Evolutionary conservation across 2,113 vertebrate species (phyloP).

Genomic region (Ploceus nigricollis): DNA sequence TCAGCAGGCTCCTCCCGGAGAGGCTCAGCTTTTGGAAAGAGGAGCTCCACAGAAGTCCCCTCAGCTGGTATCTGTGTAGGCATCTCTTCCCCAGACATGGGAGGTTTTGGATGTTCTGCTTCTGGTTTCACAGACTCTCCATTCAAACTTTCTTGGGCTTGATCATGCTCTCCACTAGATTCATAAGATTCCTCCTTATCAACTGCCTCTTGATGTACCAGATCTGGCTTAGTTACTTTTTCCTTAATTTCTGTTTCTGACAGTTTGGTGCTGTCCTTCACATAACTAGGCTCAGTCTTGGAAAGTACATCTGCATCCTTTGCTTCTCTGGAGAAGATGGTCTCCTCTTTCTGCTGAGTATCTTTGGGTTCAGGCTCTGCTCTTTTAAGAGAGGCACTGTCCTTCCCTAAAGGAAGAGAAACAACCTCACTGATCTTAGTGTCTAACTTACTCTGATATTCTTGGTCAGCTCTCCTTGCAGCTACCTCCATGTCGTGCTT

Average conservation of each 20-base stretch:
- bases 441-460: constrained; percentile 57
- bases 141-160: constrained; percentile 66
- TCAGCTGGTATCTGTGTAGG: constrained; percentile 44
- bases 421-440: constrained; percentile 54
- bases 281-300: background rate
- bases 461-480: constrained; percentile 62
- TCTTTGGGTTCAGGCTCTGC: constrained; percentile 17
- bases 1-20: constrained; percentile 55
- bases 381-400: background rate
- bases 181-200: constrained; percentile 97
- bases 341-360: constrained; percentile 37
- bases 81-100: constrained; percentile 43
- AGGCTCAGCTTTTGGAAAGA: constrained; percentile 37
- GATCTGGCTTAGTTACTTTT: constrained; percentile 87
- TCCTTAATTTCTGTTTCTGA: constrained; percentile 86
- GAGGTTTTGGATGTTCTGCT: constrained; percentile 55
- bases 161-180: constrained; percentile 79
- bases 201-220: constrained; percentile 96
- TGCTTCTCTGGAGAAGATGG: background rate
- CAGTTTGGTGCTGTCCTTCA: constrained; percentile 67
- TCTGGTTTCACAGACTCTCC: constrained; percentile 72
- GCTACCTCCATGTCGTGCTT: constrained; percentile 65
- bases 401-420: constrained; percentile 34
- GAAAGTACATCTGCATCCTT: constrained; percentile 48
- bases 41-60: constrained; percentile 3